Evolutionary conservation across 2,888 invertebrate genomes (phyloP).

Genomic region (Heliconius sara): DNA sequence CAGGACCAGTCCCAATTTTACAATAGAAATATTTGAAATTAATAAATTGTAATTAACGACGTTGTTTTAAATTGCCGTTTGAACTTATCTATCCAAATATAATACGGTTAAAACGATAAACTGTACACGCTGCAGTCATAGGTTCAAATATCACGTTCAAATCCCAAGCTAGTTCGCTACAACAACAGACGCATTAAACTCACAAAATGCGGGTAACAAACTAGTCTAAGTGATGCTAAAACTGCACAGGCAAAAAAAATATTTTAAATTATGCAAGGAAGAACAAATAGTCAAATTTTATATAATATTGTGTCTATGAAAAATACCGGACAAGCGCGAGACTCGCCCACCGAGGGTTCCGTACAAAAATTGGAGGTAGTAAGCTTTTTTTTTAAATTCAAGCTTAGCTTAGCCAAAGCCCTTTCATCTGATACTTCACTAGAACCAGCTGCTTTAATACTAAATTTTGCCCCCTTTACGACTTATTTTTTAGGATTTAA

Average conservation of each 20-base stretch:
- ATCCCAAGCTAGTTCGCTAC: background rate
- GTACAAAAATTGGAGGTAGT: too few relatives aligned
- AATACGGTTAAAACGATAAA: background rate
- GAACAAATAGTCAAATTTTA: background rate
- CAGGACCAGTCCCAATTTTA: background rate
- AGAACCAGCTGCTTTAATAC: too few relatives aligned
- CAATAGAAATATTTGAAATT: background rate
- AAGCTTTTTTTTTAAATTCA: too few relatives aligned
- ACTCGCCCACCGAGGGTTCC: too few relatives aligned
- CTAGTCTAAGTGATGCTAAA: background rate
- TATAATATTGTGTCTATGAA: background rate
- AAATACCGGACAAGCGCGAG: background rate
- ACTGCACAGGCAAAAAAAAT: background rate
- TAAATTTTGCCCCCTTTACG: too few relatives aligned
- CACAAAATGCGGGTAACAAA: background rate
- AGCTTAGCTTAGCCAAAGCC: too few relatives aligned
- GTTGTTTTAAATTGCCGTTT: background rate
- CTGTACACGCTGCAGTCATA: background rate
- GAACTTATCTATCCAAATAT: background rate
- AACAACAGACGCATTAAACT: background rate
- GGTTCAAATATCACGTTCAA: conserved; percentile 4
- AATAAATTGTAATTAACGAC: too few relatives aligned
- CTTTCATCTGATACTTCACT: too few relatives aligned
- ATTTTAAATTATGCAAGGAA: background rate
- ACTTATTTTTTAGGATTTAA: too few relatives aligned